Conservation (phyloP, 2,888 invertebrate species). For the Drosophila infuscata region DNA sequence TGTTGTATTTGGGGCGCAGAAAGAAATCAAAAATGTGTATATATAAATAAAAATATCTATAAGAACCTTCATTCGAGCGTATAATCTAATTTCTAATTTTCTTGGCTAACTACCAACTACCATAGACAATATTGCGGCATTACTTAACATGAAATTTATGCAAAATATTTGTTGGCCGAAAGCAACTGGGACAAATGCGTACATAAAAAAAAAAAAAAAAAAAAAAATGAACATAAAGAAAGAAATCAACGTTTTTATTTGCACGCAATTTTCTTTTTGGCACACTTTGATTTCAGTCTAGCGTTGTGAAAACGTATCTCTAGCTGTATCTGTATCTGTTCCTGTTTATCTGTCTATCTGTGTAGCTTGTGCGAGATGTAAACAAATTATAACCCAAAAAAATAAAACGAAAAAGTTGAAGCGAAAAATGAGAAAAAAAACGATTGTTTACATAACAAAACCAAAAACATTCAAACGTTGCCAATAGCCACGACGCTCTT, state of each 20-base stretch:
- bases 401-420: constrained; percentile 31
- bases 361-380: constrained; percentile 58
- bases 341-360: constrained; percentile 18
- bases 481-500: constrained; percentile 57
- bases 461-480: constrained; percentile 57
- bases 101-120: constrained; percentile 73
- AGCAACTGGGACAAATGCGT: constrained; percentile 55
- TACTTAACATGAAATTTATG: constrained; percentile 73
- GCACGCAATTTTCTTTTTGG: constrained; percentile 68
- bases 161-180: constrained; percentile 53
- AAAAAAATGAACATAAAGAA: not conserved
- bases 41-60: constrained; percentile 53
- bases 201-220: constrained; percentile 19
- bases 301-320: constrained; percentile 14
- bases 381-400: constrained; percentile 67
- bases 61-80: constrained; percentile 47
- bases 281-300: constrained; percentile 69
- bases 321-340: constrained; percentile 9
- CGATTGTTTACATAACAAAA: constrained; percentile 80
- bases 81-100: constrained; percentile 38
- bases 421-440: constrained; percentile 21
- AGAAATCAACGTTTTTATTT: constrained; percentile 54
- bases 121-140: constrained; percentile 62
- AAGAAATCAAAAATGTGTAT: constrained; percentile 40
- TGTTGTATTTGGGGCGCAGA: constrained; percentile 12